Evolutionary conservation across 2,888 invertebrate genomes (phyloP), one percentile per base, ranked within the genome.

Genomic region (Athalia cordata): DNA sequence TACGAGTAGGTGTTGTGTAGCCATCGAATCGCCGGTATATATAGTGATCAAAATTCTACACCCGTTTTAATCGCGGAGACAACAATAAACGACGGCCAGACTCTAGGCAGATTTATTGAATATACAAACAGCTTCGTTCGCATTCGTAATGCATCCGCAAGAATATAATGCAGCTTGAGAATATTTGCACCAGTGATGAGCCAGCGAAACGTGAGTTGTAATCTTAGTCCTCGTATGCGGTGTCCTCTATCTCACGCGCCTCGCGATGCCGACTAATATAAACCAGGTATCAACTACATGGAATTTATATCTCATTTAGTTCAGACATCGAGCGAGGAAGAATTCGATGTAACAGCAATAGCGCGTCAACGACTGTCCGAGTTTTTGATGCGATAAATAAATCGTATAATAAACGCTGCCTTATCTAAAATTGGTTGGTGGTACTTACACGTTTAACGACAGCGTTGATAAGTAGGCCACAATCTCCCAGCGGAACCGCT

Each of bases 131-230:
- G 29, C 45, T 29, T n/a, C 11, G 29, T n/a, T 13, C 66, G 13
- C 47, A 9, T n/a, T 3, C 66, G 47, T 8, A 62, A 9, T 59
- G 13, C n/a, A 59, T 59, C 9, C 13, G n/a, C 52, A 52, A 29
- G 1, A 29, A 29, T 29, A 2, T 29, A 29, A 66, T 13, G 59
- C 57, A 45, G 50, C 57, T 29, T 15, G 47, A 45, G 13, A n/a
- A 70, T 70, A 61, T 68, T 68, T 61, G 50, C 29, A n/a, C 70
- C 3, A 9, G 4, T 47, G 70, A 57, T 57, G 43, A 70, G 59
- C 45, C 0, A 45, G 8, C 45, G 57, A 47, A 59, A 59, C 70
- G 59, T 59, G 57, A 70, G 59, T 57, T 70, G 70, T 70, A 70
- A 70, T 15, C 9, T 57, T 45, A 70, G 57, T 57, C 70, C 66